Percentiles rank a stretch among this genome's conserved stretches.
Evolutionary conservation across 2,113 vertebrate species (phyloP).

Genomic region (Onychostoma macrolepis): DNA sequence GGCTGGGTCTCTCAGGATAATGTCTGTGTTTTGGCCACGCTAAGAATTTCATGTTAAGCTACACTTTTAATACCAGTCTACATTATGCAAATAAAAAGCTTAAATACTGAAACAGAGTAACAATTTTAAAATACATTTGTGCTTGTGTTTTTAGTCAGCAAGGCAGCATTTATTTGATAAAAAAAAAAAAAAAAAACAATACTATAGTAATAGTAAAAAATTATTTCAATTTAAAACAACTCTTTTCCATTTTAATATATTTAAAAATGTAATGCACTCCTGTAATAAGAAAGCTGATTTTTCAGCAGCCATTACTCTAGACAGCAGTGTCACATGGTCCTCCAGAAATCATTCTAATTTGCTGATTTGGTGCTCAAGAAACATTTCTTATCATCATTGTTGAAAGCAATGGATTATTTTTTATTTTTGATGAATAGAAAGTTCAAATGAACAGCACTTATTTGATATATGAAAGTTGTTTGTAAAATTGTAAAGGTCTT

Average conservation of each 20-base stretch:
- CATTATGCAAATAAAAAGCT: background rate
- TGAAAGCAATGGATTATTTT: background rate
- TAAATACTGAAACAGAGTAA: background rate
- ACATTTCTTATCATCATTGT: background rate
- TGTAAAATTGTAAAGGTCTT: too few species aligned
- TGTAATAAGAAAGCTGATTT: background rate
- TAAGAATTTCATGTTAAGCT: conserved; percentile 7
- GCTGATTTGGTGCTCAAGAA: background rate
- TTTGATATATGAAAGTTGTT: too few species aligned
- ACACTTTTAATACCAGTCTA: conserved; percentile 2
- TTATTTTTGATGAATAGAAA: too few species aligned
- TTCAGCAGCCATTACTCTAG: background rate
- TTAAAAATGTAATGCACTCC: background rate
- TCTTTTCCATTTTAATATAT: background rate
- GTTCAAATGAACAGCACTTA: too few species aligned
- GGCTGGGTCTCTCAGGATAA: conserved; percentile 45
- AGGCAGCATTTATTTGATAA: background rate
- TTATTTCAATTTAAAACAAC: background rate
- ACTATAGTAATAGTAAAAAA: background rate
- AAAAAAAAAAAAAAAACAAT: background rate
- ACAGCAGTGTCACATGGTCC: background rate
- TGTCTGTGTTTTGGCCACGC: conserved; percentile 13
- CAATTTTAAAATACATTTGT: background rate
- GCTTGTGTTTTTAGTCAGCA: background rate
- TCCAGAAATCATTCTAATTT: background rate